Base-by-base conservation (phyloP, 2,797 vertebrate genomes). In the Pogoniulus pusillus region DNA sequence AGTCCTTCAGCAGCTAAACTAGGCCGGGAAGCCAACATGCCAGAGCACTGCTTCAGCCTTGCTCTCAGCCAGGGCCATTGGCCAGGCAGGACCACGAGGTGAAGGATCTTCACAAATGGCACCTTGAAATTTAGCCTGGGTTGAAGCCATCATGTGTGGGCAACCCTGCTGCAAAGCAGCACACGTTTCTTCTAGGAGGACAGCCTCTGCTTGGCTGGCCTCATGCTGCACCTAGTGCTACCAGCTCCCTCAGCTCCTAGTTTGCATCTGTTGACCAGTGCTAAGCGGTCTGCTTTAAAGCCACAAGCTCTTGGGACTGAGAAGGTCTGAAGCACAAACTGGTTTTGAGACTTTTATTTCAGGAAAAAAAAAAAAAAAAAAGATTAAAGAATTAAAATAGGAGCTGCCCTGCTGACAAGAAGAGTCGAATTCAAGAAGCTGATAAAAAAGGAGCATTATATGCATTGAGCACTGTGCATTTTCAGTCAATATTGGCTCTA, bases 401-500 rank as follows among this genome's bases (percentile, higher is more conserved):
- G 94, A 95, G 95, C 94, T 95, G 90, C 91, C 91, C 90, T 95
- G 95, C 94, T 95, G 94, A 95, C 93, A 93, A 94, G 93, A 95
- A 92, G 93, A 95, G 90, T 94, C 74, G 92, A 92, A 84, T 92
- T 94, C 78, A 90, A 94, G 93, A 93, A 96, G 95, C 95, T 87
- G 91, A 95, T 95, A 95, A 95, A 96, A 96, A 94, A 95, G 81
- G 92, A 95, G 95, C 93, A 95, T 95, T 92, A 92, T 95, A 93
- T 94, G 95, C 93, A 93, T 94, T 81, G 94, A 95, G 93, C 91
- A 91, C 93, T 95, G 94, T 95, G 93, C 93, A 91, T 96, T 93
- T 92, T 92, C 95, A 94, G 93, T 95, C 94, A 95, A 43, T 87
- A 90, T 88, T 80, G 65, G 90, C 86, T 96, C 93, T 93, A 94